A percentile compares a stretch with the other conserved stretches of the same genome.
These are phyloP conservation scores for Mesitornis unicolor DNA, from an alignment of 2,113 vertebrate genomes.

Conservation along the genomic window DNA sequence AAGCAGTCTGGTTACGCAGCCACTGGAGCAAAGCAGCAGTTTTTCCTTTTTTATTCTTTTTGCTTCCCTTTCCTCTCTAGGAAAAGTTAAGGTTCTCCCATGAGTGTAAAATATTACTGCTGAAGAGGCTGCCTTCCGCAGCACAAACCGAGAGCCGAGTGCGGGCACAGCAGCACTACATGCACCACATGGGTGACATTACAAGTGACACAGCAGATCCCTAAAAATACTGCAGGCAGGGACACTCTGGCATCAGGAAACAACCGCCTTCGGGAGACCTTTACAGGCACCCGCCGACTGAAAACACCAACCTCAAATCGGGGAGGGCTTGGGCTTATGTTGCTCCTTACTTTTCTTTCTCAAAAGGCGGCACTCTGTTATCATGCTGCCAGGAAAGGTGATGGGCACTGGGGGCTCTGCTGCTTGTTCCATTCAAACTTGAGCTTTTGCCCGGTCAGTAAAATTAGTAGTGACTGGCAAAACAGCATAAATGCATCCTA, in stretches of 20 bases:
- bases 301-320: fast-evolving
- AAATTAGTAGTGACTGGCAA: neutral
- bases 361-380: fast-evolving
- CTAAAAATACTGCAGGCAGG: neutral
- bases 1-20: neutral
- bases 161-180: fast-evolving
- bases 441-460: fast-evolving
- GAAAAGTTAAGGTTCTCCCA: neutral
- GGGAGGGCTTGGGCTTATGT: fast-evolving
- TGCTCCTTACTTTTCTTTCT: fast-evolving
- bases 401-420: fast-evolving
- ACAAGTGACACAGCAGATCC: neutral
- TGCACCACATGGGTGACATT: neutral
- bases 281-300: neutral
- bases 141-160: neutral
- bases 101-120: fast-evolving
- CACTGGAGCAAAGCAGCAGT: neutral
- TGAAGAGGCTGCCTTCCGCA: neutral
- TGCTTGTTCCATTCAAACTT: fast-evolving
- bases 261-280: too few relatives aligned
- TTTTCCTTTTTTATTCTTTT: neutral
- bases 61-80: neutral
- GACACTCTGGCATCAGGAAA: fast-evolving
- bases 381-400: fast-evolving
- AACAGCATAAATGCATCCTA: neutral